Percentiles rank a stretch among this genome's conserved stretches.
phyloP scores from a whole-genome alignment of 1,140 invertebrate genomes.

The Caenorhabditis remanei region DNA sequence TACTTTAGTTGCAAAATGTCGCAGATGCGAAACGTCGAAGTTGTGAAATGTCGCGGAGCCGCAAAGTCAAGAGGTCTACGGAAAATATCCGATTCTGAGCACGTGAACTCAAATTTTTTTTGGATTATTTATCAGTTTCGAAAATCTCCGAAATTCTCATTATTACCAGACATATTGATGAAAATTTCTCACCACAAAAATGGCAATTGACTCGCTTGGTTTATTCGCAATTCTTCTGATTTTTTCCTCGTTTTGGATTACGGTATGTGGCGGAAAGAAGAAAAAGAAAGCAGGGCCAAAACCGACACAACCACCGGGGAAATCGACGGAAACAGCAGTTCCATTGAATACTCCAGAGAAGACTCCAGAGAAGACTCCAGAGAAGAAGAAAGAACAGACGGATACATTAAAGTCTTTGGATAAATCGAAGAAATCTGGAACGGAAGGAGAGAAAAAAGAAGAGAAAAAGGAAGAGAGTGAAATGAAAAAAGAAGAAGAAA shows the following conservation, averaged over 20 bases:
- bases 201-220: not conserved
- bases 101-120: too few relatives aligned
- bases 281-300: not conserved
- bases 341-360: not conserved
- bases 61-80: too few relatives aligned
- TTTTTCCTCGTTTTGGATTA: not conserved
- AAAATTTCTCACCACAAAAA: not conserved
- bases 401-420: not conserved
- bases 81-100: too few relatives aligned
- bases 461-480: not conserved
- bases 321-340: not conserved
- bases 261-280: constrained; percentile 6
- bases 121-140: too few relatives aligned
- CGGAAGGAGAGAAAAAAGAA: not conserved
- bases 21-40: too few relatives aligned
- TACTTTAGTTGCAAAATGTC: too few relatives aligned
- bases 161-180: not conserved
- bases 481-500: constrained; percentile 1
- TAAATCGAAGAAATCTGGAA: not conserved
- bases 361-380: not conserved
- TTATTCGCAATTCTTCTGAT: not conserved
- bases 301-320: not conserved
- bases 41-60: too few relatives aligned
- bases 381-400: not conserved
- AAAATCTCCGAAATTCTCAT: too few relatives aligned